Evolutionary conservation across 1,140 invertebrate species (phyloP).

Genomic region (Venustaconcha ellipsiformis): DNA sequence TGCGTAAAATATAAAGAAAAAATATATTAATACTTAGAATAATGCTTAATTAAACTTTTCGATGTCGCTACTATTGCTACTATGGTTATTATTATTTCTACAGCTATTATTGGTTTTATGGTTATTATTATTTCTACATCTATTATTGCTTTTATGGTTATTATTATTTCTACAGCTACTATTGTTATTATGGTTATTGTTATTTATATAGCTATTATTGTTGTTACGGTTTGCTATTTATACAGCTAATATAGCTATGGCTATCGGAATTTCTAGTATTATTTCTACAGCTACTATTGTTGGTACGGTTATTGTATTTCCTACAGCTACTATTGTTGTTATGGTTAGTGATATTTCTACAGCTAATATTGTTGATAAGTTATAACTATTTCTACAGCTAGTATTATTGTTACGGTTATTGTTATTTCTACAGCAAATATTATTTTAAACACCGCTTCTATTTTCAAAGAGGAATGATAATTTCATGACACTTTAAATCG

Average conservation of each 20-base stretch:
- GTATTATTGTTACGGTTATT: not conserved
- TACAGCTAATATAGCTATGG: not conserved
- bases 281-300: conserved; percentile 6
- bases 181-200: not conserved
- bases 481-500: not conserved
- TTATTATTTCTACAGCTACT: conserved; percentile 10
- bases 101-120: conserved; percentile 3
- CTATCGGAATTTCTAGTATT: not conserved
- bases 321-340: not conserved
- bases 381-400: not conserved
- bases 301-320: not conserved
- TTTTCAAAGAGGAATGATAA: not conserved
- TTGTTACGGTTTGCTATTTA: not conserved
- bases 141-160: conserved; percentile 11
- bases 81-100: not conserved
- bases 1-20: too few species aligned
- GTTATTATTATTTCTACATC: conserved; percentile 1
- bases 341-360: not conserved
- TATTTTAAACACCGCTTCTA: conserved; percentile 4
- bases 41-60: not conserved
- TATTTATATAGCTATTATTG: not conserved
- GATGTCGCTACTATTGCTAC: not conserved
- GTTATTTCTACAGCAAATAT: not conserved
- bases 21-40: not conserved
- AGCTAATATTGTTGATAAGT: not conserved